Base-by-base conservation (phyloP, 2,888 invertebrate species). In the Tetheella fluctuosa region DNA sequence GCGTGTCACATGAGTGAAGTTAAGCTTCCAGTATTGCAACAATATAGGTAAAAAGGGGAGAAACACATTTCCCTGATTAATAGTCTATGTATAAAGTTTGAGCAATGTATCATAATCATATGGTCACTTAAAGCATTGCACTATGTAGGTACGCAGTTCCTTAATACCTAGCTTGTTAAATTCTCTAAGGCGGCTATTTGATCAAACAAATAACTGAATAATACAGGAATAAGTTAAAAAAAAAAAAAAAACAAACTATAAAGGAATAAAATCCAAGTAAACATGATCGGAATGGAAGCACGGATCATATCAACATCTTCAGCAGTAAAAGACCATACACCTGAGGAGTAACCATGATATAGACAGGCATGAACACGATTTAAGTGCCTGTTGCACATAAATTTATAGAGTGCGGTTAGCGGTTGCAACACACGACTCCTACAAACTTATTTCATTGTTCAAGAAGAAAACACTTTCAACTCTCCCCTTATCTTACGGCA, bases 371-470 rank as follows among this genome's bases (percentile, higher is more conserved):
- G 67, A 66, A 63, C 67, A 70, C 64, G 72, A 68, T 70, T 73
- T 74, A 66, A 65, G 64, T 64, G 71, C 71, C 63, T 65, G 74
- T 68, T 74, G 67, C 71, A 73, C 75, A 79, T 80, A 78, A 80
- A 79, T 80, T 28, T 76, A 77, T 65, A 61, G 58, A 60, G 63
- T 76, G 81, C 61, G 78, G 83, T 84, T 79, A 70, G 78, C 60
- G 74, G 79, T 85, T 81, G 80, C 79, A 62, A 73, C 77, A 76
- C 66, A 80, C 70, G 70, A 39, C 39, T 39, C 70, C 71, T 78
- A 76, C 78, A 80, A 74, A 76, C 71, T 68, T 69, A 71, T 74
- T 80, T 73, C 77, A 86, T 87, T 88, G 86, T 86, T 83, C 78
- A 70, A 65, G 71, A 74, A 72, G 84, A 80, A 80, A 79, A 74